Evolutionary conservation across 2,113 vertebrate species (phyloP), one percentile per base, ranked within the genome.

Genomic region (Chaetorhynchus papuensis): DNA sequence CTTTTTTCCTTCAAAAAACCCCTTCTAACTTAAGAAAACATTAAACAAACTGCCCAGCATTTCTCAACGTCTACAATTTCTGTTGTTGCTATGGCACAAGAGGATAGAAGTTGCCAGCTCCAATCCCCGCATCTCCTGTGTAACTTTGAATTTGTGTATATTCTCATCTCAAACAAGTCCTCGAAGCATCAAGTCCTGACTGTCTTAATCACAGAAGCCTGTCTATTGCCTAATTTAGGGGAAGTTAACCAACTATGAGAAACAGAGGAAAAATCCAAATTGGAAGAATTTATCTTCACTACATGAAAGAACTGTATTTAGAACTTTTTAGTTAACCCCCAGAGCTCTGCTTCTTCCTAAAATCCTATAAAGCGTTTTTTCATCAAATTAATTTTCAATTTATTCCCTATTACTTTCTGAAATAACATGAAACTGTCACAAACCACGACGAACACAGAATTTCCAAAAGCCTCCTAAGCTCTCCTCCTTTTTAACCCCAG

Each of bases 221-320:
- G 2, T 2, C 35, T 52, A 28, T 2, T 44, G 47, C 10, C 42
- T 80, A 41, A 63, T 61, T 66, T 61, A 52, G 27, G 13, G 8
- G 15, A 95, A 47, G 17, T 31, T 53, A 47, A 64, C 35, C 18
- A 42, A 50, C 35, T 21, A 28, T 0, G 3, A 78, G 11, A 69
- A 71, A 31, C 2, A 3, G 4, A 35, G 22, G 10, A 37, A 57
- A 57, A 56, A 20, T 11, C 4, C 3, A 65, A 60, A 19, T 0
- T 35, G 16, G 4, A 79, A 47, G 7, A 78, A 5, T 23, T 11
- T 33, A 63, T 39, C 15, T 23, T n/a, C 18, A 24, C 8, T n/a
- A 24, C 3, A 3, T 0, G 1, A 77, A 49, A 4, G 13, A 90
- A 49, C 10, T 8, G 3, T 9, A 66, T 15, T 56, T 12, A 19